Percentiles rank a stretch among this genome's conserved stretches.
Conservation (phyloP, 2,888 invertebrate genomes). For the Limnephilus marmoratus region DNA sequence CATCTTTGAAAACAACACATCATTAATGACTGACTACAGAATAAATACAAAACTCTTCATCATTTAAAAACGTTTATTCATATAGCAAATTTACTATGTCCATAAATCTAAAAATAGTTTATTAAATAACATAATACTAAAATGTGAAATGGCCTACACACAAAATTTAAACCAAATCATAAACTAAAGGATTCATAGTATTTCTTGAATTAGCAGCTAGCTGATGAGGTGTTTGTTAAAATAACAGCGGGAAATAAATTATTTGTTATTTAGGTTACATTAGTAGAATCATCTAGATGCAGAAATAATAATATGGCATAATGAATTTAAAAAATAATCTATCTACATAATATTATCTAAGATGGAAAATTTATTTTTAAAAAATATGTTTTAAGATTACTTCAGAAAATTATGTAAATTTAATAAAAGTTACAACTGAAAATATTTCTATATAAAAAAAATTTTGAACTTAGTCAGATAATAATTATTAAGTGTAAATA, state of each 20-base stretch:
- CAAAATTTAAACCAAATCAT: background rate
- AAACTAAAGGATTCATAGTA: background rate
- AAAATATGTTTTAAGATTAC: background rate
- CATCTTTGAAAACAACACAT: too few species aligned
- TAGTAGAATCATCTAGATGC: background rate
- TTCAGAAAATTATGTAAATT: background rate
- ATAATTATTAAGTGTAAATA: background rate
- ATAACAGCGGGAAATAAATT: background rate
- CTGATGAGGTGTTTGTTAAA: background rate
- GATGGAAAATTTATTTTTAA: background rate
- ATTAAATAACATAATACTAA: conserved; percentile 20
- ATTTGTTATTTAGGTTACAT: background rate
- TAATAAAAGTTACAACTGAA: background rate
- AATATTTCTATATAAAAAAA: background rate
- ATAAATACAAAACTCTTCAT: background rate
- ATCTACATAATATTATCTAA: too few species aligned
- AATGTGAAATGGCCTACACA: background rate
- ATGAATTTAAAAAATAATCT: background rate
- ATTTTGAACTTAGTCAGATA: background rate
- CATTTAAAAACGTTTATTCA: conserved; percentile 32
- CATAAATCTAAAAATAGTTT: conserved; percentile 21
- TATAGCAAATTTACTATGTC: conserved; percentile 8
- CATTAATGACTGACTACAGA: background rate
- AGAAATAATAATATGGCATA: background rate
- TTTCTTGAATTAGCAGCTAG: background rate